Base-by-base conservation (phyloP, 2,888 invertebrate species). In the Arrhopalites spinosus region DNA sequence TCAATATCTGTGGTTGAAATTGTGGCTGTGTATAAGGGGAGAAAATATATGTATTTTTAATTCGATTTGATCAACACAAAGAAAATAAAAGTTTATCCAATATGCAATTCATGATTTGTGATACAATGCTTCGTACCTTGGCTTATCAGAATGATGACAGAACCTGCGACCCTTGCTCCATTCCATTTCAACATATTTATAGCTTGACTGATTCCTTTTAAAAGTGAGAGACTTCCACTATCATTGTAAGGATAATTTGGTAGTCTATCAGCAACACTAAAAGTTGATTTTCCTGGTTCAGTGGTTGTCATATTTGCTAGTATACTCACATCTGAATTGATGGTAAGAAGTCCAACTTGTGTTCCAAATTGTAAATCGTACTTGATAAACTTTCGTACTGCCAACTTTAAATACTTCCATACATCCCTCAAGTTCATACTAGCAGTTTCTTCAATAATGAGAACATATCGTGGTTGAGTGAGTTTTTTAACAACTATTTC, bases 381-480 rank as follows among this genome's bases (percentile, higher is more conserved):
- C 36, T 87, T 85, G 2, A 89, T 87, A 87, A 89, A 89, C 83
- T 89, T 89, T 53, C 89, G 86, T 74, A 90, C 86, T 0, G 90
- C 89, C 76, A 87, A 85, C 50, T 89, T 85, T 71, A 90, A 84
- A 83, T 88, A 89, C 74, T 86, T 88, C 89, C 89, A 90, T 1
- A 89, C 88, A 83, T 90, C 85, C 83, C 89, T 85, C 43, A 88
- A 84, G 77, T 87, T 84, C 87, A 89, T 89, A 78, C 89, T 88
- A 81, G 88, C 88, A 23, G 88, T 88, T 79, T 89, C 89, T 83
- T 89, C 89, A 53, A 89, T 86, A 1, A 89, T 86, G 56, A 90
- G 85, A 5, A 89, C 88, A 82, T 88, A 89, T 74, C 89, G 85
- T 0, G 89, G 89, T 30, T 87, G 83, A 36, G 85, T 85, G 75